A percentile compares a stretch with the other conserved stretches of the same genome.
These are phyloP conservation scores for Semaprochilodus insignis DNA, from an alignment of 2,797 vertebrate genomes.

Conservation along the genomic window DNA sequence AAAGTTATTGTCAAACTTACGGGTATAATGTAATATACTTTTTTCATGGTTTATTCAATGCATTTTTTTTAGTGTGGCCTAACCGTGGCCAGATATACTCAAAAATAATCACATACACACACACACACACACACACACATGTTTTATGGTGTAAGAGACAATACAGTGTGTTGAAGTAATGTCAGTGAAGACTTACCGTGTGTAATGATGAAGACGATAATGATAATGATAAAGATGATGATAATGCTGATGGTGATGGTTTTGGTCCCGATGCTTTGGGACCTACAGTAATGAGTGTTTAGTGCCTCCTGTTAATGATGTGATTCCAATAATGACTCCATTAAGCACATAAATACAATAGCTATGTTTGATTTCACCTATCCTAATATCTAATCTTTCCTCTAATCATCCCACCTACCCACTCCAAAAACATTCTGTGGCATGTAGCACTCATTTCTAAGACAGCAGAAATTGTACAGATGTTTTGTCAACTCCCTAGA, in stretches of 20 bases:
- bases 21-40: background rate
- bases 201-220: background rate
- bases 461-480: background rate
- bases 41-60: background rate
- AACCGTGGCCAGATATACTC: background rate
- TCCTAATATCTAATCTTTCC: background rate
- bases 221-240: background rate
- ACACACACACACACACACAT: background rate
- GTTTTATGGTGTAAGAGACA: too few species aligned
- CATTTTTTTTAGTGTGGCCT: background rate
- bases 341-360: background rate
- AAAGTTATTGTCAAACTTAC: too few species aligned
- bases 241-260: background rate
- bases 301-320: background rate
- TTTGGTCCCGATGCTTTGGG: background rate
- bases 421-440: background rate
- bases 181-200: background rate
- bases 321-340: background rate
- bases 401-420: background rate
- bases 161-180: too few species aligned
- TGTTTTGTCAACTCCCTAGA: background rate
- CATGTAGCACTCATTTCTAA: background rate
- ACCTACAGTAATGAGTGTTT: background rate
- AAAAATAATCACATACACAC: background rate
- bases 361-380: background rate